A percentile compares a stretch with the other conserved stretches of the same genome.
Evolutionary conservation across 2,797 vertebrate species (phyloP).

Genomic region (Labeo calbasu): DNA sequence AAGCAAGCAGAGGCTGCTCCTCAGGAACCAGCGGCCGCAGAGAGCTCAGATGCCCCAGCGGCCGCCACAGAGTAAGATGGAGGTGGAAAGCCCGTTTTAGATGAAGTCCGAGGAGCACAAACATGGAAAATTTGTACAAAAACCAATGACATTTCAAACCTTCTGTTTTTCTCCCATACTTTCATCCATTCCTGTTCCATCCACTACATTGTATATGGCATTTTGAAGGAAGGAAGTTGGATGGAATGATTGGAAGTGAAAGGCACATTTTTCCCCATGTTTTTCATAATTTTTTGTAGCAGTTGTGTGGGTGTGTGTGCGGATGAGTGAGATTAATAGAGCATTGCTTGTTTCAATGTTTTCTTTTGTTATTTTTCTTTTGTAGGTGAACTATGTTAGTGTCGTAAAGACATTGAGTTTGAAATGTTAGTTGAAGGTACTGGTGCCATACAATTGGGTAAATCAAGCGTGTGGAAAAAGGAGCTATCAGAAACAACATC

Average conservation of each 20-base stretch:
- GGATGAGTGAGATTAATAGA: conserved; percentile 56
- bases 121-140: conserved; percentile 96
- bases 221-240: conserved; percentile 72
- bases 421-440: conserved; percentile 60
- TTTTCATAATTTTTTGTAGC: conserved; percentile 76
- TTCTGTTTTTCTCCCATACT: conserved; percentile 72
- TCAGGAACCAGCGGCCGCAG: conserved; percentile 72
- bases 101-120: conserved; percentile 91
- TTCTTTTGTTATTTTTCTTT: conserved; percentile 75
- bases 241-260: conserved; percentile 66
- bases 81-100: conserved; percentile 84
- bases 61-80: conserved; percentile 77
- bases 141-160: conserved; percentile 93
- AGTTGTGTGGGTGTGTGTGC: conserved; percentile 71
- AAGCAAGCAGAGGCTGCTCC: conserved; percentile 82
- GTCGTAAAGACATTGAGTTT: conserved; percentile 45
- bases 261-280: conserved; percentile 71
- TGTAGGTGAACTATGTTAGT: conserved; percentile 58
- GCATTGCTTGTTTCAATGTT: conserved; percentile 44
- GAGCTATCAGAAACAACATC: conserved; percentile 9
- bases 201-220: conserved; percentile 58
- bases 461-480: conserved; percentile 43
- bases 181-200: conserved; percentile 77
- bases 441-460: conserved; percentile 59
- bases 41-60: conserved; percentile 50